Conservation (phyloP, 2,888 invertebrate species). For the Cheilosia grossa region DNA sequence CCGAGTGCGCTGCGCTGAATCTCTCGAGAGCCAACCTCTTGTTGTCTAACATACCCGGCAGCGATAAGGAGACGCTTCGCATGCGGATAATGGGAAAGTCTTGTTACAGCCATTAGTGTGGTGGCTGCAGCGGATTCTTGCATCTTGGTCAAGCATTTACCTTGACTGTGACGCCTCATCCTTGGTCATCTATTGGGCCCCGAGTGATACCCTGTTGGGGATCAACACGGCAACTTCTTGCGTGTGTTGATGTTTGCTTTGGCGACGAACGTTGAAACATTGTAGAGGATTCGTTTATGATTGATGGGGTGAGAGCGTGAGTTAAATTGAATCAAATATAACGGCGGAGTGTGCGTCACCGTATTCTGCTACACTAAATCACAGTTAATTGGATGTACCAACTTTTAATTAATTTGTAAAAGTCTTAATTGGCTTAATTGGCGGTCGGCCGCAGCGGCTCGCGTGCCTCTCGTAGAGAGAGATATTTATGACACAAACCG, state of each 20-base stretch:
- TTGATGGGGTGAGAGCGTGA: conserved; percentile 38
- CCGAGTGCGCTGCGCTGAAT: conserved; percentile 35
- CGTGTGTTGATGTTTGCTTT: conserved; percentile 23
- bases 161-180: background rate
- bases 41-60: conserved; percentile 74
- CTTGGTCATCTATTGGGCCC: too few species aligned
- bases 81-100: conserved; percentile 74
- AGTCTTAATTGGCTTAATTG: conserved; percentile 74
- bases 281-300: conserved; percentile 36
- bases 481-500: conserved; percentile 48
- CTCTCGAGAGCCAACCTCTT: conserved; percentile 50
- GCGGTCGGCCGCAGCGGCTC: conserved; percentile 35
- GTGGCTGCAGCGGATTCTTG: conserved; percentile 51
- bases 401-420: conserved; percentile 69
- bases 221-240: background rate
- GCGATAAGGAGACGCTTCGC: conserved; percentile 72
- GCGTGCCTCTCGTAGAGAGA: conserved; percentile 40
- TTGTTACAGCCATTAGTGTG: conserved; percentile 71
- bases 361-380: background rate
- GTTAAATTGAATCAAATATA: conserved; percentile 62
- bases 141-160: conserved; percentile 29
- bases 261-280: conserved; percentile 64
- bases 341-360: background rate
- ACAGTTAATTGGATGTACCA: conserved; percentile 5
- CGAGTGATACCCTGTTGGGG: background rate